Base-by-base conservation (phyloP, 2,113 vertebrate species). In the Sebastes schlegelii region DNA sequence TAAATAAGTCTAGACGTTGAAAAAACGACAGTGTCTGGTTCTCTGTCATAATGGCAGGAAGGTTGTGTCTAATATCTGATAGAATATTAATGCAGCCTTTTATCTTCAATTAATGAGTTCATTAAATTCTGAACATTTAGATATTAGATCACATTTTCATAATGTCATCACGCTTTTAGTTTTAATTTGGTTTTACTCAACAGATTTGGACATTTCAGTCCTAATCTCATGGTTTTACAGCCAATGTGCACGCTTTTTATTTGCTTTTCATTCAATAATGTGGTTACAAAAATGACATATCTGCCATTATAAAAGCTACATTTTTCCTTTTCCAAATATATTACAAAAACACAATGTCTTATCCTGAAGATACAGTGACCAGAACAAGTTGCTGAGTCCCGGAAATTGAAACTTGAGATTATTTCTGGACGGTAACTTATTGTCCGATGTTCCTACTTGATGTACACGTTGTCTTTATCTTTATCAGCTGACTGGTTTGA, bases 41-140 rank as follows among this genome's bases (percentile, higher is more conserved):
- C 70, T 19, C 26, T 34, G 80, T 26, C 26, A 66, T 80, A 77
- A 80, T 71, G 52, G 71, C 83, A 85, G 86, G 86, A 91, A 82
- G 83, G 77, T 87, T 88, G 63, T 74, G 83, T 89, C 80, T 86
- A 88, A 87, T 86, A 85, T 83, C 81, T 85, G 86, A 89, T 90
- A 51, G 70, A 91, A 92, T 92, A 92, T 92, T 88, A 88, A 92
- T 89, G 83, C 26, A 73, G 87, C 49, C 74, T 90, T 88, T 88
- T 80, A 86, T 87, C 86, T 71, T 34, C 6, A 87, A 83, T 87
- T 82, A 91, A 92, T 83, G 81, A 82, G 52, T 80, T 89, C 85
- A 92, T 91, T 89, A 89, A 90, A 85, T 90, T 85, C 71, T 61
- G 80, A 91, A 85, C 67, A 88, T 89, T 86, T 79, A 54, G 67